Conservation (phyloP, 1,140 invertebrate species). For the Heliothis subflexa region DNA sequence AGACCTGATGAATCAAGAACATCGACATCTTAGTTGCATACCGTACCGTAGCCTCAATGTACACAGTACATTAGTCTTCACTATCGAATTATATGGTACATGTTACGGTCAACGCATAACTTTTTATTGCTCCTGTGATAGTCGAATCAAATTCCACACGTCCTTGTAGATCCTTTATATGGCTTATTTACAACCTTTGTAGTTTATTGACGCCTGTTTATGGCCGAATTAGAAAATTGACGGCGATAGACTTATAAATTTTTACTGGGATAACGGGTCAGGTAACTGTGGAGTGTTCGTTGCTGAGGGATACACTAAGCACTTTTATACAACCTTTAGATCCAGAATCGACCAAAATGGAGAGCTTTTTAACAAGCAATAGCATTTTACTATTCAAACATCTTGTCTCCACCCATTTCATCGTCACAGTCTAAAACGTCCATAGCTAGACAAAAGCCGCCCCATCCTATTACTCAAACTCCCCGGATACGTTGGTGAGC, state of each 20-base stretch:
- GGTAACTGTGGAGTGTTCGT: not conserved
- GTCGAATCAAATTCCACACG: constrained; percentile 63
- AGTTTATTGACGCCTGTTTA: constrained; percentile 48
- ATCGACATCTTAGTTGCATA: not conserved
- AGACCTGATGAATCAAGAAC: too few species aligned
- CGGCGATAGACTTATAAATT: constrained; percentile 3
- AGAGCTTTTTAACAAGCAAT: too few species aligned
- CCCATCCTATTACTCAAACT: too few species aligned
- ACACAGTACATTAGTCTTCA: constrained; percentile 57
- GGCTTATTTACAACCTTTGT: constrained; percentile 59
- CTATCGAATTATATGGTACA: constrained; percentile 62
- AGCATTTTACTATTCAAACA: too few species aligned
- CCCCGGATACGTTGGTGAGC: too few species aligned
- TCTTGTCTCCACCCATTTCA: too few species aligned
- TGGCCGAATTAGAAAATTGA: constrained; percentile 41
- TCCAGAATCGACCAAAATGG: too few species aligned
- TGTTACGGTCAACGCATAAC: constrained; percentile 63
- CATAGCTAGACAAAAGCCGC: too few species aligned
- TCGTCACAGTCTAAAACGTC: too few species aligned
- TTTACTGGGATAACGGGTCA: constrained; percentile 19
- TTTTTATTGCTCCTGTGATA: constrained; percentile 62
- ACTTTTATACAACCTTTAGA: too few species aligned
- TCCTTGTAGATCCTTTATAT: constrained; percentile 60
- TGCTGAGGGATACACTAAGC: not conserved
- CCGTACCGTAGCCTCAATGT: constrained; percentile 49